phyloP scores from a whole-genome alignment of 2,888 invertebrate genomes.

The Rhagonycha fulva region DNA sequence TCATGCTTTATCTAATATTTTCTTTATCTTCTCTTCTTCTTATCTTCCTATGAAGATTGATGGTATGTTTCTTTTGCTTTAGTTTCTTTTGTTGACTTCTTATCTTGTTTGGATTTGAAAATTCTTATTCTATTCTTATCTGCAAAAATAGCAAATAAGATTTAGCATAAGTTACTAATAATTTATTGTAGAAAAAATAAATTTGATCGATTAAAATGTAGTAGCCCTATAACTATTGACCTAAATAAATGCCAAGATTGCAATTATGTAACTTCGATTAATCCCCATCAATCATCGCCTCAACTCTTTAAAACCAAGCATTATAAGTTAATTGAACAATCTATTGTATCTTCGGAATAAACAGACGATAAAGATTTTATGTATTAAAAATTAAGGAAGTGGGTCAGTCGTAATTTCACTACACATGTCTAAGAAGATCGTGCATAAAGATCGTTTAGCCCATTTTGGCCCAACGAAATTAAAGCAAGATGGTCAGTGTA shows the following conservation, averaged over 20 bases:
- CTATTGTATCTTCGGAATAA: background rate
- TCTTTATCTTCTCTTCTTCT: too few species aligned
- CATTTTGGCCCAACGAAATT: slow-evolving; percentile 10
- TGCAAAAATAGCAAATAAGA: too few species aligned
- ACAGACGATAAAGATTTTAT: background rate
- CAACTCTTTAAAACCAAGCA: background rate
- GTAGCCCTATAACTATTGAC: background rate
- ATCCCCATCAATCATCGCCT: background rate
- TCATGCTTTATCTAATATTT: too few species aligned
- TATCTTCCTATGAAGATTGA: too few species aligned
- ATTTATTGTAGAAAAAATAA: background rate
- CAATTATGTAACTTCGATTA: background rate
- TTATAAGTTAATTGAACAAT: background rate
- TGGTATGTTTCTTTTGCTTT: too few species aligned
- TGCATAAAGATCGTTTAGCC: slow-evolving; percentile 11
- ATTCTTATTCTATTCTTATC: too few species aligned
- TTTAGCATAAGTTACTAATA: too few species aligned
- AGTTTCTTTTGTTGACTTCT: too few species aligned
- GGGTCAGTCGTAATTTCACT: background rate
- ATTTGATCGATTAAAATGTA: background rate
- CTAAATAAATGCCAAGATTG: background rate
- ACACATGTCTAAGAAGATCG: slow-evolving; percentile 4
- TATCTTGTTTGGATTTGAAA: too few species aligned
- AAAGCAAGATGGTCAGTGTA: slow-evolving; percentile 4
- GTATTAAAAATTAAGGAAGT: background rate